phyloP scores from a whole-genome alignment of 2,797 vertebrate species.

The Tarsius wallacei region DNA sequence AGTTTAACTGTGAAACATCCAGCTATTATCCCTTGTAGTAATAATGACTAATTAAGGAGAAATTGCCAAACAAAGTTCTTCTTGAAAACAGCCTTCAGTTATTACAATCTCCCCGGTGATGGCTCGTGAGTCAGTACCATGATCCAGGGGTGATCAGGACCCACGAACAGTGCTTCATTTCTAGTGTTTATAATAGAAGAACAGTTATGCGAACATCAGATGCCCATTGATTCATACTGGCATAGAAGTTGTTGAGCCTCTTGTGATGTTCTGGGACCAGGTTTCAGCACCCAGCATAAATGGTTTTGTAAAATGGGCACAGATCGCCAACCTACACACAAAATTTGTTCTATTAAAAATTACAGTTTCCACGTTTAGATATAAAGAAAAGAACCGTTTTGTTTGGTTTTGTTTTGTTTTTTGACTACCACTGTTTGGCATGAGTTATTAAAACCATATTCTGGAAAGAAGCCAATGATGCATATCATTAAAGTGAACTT shows the following conservation, averaged over 20 bases:
- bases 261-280: too few relatives aligned
- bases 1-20: neutral
- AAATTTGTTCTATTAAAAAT: conserved; percentile 27
- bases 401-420: conserved; percentile 2
- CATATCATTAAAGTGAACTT: neutral
- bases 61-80: too few relatives aligned
- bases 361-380: neutral
- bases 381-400: conserved; percentile 76
- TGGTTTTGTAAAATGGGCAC: neutral
- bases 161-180: fast-evolving
- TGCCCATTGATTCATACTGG: fast-evolving
- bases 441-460: conserved; percentile 50
- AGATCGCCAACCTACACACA: neutral
- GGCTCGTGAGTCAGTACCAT: fast-evolving
- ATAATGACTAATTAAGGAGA: neutral
- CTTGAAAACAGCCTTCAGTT: neutral
- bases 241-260: fast-evolving
- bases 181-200: fast-evolving
- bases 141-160: fast-evolving
- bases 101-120: fast-evolving
- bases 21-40: fast-evolving
- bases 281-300: neutral
- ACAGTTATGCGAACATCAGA: neutral
- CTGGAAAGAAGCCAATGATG: conserved; percentile 78
- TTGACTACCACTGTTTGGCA: conserved; percentile 37